Percentiles rank a stretch among this genome's conserved stretches.
Evolutionary conservation across 2,797 vertebrate genomes (phyloP).

Genomic region (Cuniculus paca): DNA sequence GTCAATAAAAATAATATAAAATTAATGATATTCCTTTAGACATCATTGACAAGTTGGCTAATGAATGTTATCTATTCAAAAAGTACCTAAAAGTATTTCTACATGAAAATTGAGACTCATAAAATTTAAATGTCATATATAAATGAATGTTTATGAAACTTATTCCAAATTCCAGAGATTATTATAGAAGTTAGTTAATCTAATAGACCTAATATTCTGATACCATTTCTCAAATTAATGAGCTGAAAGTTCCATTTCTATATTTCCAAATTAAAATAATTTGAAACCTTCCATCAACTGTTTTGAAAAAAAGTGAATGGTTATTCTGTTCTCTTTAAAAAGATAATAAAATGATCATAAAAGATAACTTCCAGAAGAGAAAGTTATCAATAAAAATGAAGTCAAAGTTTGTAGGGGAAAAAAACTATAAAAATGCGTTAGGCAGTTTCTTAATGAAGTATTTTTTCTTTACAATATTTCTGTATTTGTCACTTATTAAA

Average conservation of each 20-base stretch:
- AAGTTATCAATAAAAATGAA: background rate
- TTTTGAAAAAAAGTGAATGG: background rate
- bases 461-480: background rate
- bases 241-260: background rate
- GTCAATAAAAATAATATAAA: conserved; percentile 3
- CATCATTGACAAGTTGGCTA: background rate
- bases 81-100: background rate
- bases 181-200: background rate
- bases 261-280: background rate
- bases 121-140: background rate
- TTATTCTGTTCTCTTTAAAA: background rate
- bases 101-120: background rate
- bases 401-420: background rate
- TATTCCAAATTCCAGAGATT: background rate
- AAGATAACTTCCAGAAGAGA: background rate
- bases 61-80: background rate
- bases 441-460: background rate
- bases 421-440: background rate
- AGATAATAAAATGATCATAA: background rate
- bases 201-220: background rate
- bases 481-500: background rate
- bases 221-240: background rate
- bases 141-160: background rate
- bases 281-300: background rate
- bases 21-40: background rate